These are phyloP conservation scores for Tanaodytes sp. DNA, from an alignment of 2,888 invertebrate genomes.

Conservation along the genomic window DNA sequence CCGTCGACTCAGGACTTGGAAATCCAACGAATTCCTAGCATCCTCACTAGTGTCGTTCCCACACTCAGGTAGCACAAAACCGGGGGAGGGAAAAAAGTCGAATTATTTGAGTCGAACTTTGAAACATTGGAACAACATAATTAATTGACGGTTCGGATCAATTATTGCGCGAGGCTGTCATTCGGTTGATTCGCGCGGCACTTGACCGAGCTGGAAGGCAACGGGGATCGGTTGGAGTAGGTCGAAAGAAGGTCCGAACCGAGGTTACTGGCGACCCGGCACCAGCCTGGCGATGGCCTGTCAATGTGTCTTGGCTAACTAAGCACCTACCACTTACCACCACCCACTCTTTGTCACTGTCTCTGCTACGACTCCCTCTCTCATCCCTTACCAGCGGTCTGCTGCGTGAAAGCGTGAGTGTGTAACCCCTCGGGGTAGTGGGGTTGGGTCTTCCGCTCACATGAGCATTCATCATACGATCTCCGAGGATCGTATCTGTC, in stretches of 20 bases:
- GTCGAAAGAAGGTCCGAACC: constrained; percentile 23
- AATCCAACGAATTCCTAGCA: too few relatives aligned
- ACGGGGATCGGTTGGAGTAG: too few relatives aligned
- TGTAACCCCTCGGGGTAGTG: constrained; percentile 42
- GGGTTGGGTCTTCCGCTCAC: constrained; percentile 49
- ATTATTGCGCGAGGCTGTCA: not conserved
- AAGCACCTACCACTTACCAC: constrained; percentile 65
- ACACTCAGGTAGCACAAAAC: too few relatives aligned
- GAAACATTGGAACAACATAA: constrained; percentile 58
- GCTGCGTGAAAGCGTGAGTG: constrained; percentile 61
- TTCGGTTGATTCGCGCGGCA: not conserved
- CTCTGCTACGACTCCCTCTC: constrained; percentile 54
- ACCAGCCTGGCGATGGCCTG: constrained; percentile 64
- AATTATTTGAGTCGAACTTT: constrained; percentile 58
- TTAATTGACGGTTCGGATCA: constrained; percentile 1
- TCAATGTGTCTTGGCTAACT: constrained; percentile 69
- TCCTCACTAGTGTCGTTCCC: too few relatives aligned
- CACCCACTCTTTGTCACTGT: constrained; percentile 60
- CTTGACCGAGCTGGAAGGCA: too few relatives aligned
- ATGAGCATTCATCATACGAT: constrained; percentile 50
- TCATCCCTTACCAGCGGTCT: constrained; percentile 62
- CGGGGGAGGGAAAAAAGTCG: too few relatives aligned
- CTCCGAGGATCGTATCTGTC: constrained; percentile 43
- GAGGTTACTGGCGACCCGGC: constrained; percentile 62
- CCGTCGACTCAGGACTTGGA: not conserved